Percentiles rank a stretch among this genome's conserved stretches.
Evolutionary conservation across 2,113 vertebrate species (phyloP).

Genomic region (Periophthalmus modestus): DNA sequence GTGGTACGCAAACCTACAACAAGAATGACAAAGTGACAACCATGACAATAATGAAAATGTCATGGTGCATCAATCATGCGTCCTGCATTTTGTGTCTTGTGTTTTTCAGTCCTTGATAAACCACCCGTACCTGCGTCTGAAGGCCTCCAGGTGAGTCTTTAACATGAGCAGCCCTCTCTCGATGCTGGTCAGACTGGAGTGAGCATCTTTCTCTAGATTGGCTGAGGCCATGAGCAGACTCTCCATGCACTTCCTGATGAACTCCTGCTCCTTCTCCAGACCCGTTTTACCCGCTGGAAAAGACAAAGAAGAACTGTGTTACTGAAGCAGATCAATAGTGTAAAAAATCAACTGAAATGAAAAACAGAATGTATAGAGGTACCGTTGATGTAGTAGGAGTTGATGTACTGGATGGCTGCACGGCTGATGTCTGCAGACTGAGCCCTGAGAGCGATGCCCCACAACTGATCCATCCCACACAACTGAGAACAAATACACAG

Average conservation of each 20-base stretch:
- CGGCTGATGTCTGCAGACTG: slow-evolving; percentile 97
- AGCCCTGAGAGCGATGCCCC: slow-evolving; percentile 96
- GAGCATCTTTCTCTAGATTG: slow-evolving; percentile 92
- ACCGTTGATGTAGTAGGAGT: slow-evolving; percentile 99
- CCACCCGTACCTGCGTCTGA: slow-evolving; percentile 86
- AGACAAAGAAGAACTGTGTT: not conserved
- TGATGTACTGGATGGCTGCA: slow-evolving; percentile 98
- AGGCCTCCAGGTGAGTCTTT: slow-evolving; percentile 98
- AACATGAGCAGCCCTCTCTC: slow-evolving; percentile 98
- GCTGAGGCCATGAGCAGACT: slow-evolving; percentile 95
- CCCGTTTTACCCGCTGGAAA: slow-evolving; percentile 89
- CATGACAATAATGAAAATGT: no score
- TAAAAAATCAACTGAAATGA: no score
- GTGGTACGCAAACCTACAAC: slow-evolving; percentile 93
- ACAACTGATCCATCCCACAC: slow-evolving; percentile 99
- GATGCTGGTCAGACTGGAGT: slow-evolving; percentile 94
- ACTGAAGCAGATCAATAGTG: not conserved
- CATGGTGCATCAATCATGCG: no score
- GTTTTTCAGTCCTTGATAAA: no score
- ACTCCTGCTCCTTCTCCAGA: slow-evolving; percentile 98
- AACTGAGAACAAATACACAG: slow-evolving; percentile 73
- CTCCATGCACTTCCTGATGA: slow-evolving; percentile 99
- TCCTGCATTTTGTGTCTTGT: no score
- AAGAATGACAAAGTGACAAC: not conserved
- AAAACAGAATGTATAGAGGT: not conserved